These are phyloP conservation scores for Oreochromis grahami DNA, from an alignment of 2,797 vertebrate genomes.

Conservation along the genomic window DNA sequence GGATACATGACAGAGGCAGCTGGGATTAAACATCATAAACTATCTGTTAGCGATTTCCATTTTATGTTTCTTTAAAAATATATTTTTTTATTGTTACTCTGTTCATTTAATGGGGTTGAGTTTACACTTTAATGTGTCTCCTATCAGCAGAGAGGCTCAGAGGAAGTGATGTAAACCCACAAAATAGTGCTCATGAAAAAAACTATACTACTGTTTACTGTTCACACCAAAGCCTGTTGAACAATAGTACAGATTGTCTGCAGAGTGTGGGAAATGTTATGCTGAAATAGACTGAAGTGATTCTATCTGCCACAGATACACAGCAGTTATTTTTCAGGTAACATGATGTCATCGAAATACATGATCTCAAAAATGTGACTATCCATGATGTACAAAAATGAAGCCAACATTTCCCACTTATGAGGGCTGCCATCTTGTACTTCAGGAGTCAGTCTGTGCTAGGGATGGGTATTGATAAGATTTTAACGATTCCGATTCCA, in stretches of 20 bases:
- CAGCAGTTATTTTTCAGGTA: not conserved
- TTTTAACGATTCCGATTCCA: too few relatives aligned
- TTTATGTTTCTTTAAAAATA: not conserved
- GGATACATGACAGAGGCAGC: not conserved
- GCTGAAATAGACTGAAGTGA: not conserved
- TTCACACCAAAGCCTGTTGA: not conserved
- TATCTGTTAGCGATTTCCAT: too few relatives aligned
- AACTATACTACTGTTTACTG: not conserved
- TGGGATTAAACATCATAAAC: not conserved
- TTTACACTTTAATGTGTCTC: not conserved
- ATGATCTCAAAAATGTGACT: not conserved
- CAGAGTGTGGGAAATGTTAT: not conserved
- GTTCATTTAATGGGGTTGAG: not conserved
- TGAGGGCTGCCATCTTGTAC: not conserved
- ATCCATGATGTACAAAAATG: not conserved
- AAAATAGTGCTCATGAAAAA: not conserved
- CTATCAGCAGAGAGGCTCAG: not conserved
- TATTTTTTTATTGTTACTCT: not conserved
- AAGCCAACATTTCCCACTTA: not conserved
- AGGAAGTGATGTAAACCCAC: not conserved
- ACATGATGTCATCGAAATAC: not conserved
- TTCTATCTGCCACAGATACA: not conserved
- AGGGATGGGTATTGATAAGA: too few relatives aligned
- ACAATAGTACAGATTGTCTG: not conserved
- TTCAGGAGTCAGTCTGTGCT: not conserved